A percentile compares a stretch with the other conserved stretches of the same genome.
These are phyloP conservation scores for Stichodactyla mertensii DNA, from an alignment of 64 coral and sea anemone species.

Conservation along the genomic window DNA sequence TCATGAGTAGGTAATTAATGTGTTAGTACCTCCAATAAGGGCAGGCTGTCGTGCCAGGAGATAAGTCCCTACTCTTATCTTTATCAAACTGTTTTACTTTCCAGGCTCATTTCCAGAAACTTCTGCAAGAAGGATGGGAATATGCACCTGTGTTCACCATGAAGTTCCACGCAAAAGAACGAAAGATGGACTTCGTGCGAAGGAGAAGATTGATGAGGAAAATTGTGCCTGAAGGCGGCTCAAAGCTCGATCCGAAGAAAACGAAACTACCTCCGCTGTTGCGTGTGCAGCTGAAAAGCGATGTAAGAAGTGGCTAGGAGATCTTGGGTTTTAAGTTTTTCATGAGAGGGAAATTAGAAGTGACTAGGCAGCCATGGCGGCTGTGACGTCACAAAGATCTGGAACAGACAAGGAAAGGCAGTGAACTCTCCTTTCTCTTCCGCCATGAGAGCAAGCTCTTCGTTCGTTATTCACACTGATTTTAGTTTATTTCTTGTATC, in stretches of 20 bases:
- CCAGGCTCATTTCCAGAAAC: slow-evolving; percentile 31
- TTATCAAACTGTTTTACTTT: not conserved
- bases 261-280: slow-evolving; percentile 15
- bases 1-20: too few species aligned
- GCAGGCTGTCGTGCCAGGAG: too few species aligned
- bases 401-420: too few species aligned
- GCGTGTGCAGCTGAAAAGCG: slow-evolving; percentile 19
- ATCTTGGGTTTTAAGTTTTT: too few species aligned
- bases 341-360: too few species aligned
- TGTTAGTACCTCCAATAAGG: too few species aligned
- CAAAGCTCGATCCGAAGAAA: slow-evolving; percentile 21
- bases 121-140: slow-evolving; percentile 74
- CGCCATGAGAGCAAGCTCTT: not conserved
- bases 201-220: slow-evolving; percentile 75
- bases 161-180: slow-evolving; percentile 73
- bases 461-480: not conserved
- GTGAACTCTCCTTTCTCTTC: not conserved
- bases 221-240: slow-evolving; percentile 46
- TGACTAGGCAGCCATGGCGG: too few species aligned
- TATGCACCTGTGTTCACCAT: slow-evolving; percentile 70
- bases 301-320: not conserved
- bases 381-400: too few species aligned
- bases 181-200: slow-evolving; percentile 82
- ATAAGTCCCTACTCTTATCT: not conserved
- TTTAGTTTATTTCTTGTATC: not conserved